Conservation (phyloP, 2,888 invertebrate species). For the Beris morrisii region DNA sequence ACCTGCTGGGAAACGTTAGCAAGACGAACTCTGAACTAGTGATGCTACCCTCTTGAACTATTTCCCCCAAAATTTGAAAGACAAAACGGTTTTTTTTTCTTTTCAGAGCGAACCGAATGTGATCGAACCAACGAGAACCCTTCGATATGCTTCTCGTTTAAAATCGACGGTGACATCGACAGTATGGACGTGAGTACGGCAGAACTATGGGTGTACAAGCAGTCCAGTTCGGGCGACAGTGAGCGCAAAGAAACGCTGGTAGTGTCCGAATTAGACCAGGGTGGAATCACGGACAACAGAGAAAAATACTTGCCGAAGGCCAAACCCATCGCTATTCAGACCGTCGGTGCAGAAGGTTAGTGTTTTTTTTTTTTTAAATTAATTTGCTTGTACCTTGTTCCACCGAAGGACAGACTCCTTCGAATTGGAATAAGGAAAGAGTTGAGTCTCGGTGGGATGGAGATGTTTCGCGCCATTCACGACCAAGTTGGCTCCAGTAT, state of each 20-base stretch:
- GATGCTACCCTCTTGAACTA: too few relatives aligned
- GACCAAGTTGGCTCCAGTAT: too few relatives aligned
- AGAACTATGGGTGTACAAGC: constrained; percentile 79
- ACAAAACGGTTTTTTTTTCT: constrained; percentile 35
- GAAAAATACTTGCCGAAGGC: constrained; percentile 71
- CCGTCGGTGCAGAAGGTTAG: constrained; percentile 69
- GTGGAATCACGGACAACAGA: constrained; percentile 59
- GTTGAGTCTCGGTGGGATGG: too few relatives aligned
- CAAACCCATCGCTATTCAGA: constrained; percentile 77
- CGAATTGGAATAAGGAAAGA: too few relatives aligned
- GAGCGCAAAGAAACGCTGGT: constrained; percentile 69
- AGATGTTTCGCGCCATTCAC: too few relatives aligned
- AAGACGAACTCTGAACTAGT: too few relatives aligned
- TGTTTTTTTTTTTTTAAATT: too few relatives aligned
- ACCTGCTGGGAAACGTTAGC: too few relatives aligned
- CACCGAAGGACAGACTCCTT: too few relatives aligned
- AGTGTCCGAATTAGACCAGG: constrained; percentile 75
- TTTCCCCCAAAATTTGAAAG: too few relatives aligned
- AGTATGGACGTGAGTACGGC: constrained; percentile 75
- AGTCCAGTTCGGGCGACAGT: constrained; percentile 28
- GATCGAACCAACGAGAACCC: constrained; percentile 57
- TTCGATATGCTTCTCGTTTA: constrained; percentile 75
- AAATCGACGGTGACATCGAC: constrained; percentile 73
- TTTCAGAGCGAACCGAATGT: constrained; percentile 60
- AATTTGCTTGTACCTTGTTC: too few relatives aligned